Base-by-base conservation (phyloP, 1,140 invertebrate species). In the Arion vulgaris region DNA sequence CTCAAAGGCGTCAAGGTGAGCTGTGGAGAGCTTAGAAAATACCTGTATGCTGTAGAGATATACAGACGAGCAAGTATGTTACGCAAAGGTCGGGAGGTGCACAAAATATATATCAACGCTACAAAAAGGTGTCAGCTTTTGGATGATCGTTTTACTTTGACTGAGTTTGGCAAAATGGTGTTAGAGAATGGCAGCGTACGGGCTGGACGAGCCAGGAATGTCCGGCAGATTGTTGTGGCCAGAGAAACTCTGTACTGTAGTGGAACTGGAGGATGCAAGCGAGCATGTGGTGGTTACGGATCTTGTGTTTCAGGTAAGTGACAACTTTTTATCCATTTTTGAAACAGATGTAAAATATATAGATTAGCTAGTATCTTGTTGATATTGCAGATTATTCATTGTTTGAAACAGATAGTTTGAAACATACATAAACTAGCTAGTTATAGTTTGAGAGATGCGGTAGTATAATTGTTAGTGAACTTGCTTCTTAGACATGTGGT, bases 71-170 rank as follows among this genome's bases (percentile, higher is more conserved):
- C 88, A 32, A 89, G 88, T 82, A 91, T 91, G 90, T 84, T 91
- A 11, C 84, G 90, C 5, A 91, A 91, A 81, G 90, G 90, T 23
- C 72, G 90, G 32, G 90, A 91, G 76, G 90, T 91, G 2, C 90
- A 91, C 83, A 89, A 90, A 79, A 90, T 91, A 28, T 91, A 91
- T 76, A 88, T 89, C 15, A 89, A 90, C 19, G 89, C 90, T 19
- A 88, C 88, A 36, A 91, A 91, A 85, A 89, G 90, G 34, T 85
- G 88, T 72, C 88, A 86, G 66, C 90, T 91, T 80, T 83, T 91
- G 32, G 90, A 91, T 72, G 90, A 91, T 79, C 86, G 89, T 39
- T 91, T 91, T 83, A 79, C 85, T 13, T 85, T 89, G 75, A 91
- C 90, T 28, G 90, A 91, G 84, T 91, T 91, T 83, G 90, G 90